These are phyloP conservation scores for Trichonephila clavipes DNA, from an alignment of 1,140 invertebrate genomes.

Conservation along the genomic window DNA sequence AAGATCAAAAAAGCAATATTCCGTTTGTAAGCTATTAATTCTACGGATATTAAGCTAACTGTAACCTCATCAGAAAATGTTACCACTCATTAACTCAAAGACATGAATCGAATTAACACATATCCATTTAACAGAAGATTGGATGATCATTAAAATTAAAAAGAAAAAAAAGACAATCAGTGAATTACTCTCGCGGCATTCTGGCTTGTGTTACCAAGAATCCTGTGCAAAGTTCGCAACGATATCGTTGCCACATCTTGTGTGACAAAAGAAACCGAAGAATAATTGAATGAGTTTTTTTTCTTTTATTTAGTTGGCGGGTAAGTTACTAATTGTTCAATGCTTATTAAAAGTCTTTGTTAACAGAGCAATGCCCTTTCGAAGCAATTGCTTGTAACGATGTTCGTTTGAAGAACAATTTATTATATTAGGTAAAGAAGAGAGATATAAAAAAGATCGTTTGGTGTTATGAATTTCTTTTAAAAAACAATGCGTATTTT, in stretches of 20 bases:
- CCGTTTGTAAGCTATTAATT: neutral
- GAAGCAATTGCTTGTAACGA: neutral
- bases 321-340: neutral
- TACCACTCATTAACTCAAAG: neutral
- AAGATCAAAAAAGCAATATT: neutral
- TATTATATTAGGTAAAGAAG: neutral
- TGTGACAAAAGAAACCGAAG: conserved; percentile 23
- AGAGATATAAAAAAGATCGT: neutral
- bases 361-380: neutral
- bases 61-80: neutral
- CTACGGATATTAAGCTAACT: neutral
- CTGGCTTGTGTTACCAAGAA: neutral
- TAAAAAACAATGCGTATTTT: too few relatives aligned
- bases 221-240: neutral
- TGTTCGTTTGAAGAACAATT: neutral
- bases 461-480: too few relatives aligned
- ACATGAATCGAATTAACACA: conserved; percentile 31
- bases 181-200: neutral
- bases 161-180: neutral
- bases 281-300: neutral
- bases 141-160: neutral
- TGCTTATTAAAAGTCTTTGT: conserved; percentile 2
- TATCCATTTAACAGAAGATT: neutral
- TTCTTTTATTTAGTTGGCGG: neutral
- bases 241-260: neutral